Percentiles rank a stretch among this genome's conserved stretches.
These are phyloP conservation scores for Epizoanthus illoricatus DNA, from an alignment of 92 coral and sea anemone species.

Conservation along the genomic window DNA sequence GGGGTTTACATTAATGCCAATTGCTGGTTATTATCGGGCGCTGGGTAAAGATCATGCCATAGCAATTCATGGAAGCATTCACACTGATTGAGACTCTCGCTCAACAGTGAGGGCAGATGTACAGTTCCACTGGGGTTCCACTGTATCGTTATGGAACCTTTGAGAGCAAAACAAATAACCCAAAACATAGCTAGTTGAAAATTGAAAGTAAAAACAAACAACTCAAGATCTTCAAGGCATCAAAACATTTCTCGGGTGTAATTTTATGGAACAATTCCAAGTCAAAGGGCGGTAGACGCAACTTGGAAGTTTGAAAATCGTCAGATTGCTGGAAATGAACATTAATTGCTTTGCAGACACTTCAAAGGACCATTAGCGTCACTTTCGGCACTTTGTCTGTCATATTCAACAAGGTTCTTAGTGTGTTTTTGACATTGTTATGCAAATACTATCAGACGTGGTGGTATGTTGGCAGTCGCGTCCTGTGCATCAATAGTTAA, in stretches of 20 bases:
- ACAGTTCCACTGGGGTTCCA: too few species aligned
- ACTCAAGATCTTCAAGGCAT: too few species aligned
- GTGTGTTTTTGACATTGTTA: slow-evolving; percentile 37
- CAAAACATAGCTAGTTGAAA: too few species aligned
- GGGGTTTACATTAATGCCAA: neutral
- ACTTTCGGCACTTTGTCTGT: slow-evolving; percentile 4
- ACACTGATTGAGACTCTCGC: too few species aligned
- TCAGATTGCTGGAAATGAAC: slow-evolving; percentile 33
- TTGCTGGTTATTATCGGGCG: neutral
- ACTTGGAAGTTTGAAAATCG: neutral
- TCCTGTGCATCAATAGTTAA: slow-evolving; percentile 30
- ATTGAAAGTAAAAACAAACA: too few species aligned
- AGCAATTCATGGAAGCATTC: neutral
- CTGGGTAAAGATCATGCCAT: neutral
- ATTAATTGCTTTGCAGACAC: slow-evolving; percentile 16
- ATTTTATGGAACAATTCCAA: neutral
- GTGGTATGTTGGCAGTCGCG: slow-evolving; percentile 23
- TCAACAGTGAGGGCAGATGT: too few species aligned
- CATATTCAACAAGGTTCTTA: neutral
- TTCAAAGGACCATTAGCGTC: neutral
- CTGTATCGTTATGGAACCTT: too few species aligned
- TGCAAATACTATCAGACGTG: slow-evolving; percentile 36
- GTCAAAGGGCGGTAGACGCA: slow-evolving; percentile 1
- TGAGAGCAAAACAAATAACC: too few species aligned
- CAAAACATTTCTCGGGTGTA: neutral